Evolutionary conservation across 2,113 vertebrate species (phyloP).

Genomic region (Ictalurus furcatus): DNA sequence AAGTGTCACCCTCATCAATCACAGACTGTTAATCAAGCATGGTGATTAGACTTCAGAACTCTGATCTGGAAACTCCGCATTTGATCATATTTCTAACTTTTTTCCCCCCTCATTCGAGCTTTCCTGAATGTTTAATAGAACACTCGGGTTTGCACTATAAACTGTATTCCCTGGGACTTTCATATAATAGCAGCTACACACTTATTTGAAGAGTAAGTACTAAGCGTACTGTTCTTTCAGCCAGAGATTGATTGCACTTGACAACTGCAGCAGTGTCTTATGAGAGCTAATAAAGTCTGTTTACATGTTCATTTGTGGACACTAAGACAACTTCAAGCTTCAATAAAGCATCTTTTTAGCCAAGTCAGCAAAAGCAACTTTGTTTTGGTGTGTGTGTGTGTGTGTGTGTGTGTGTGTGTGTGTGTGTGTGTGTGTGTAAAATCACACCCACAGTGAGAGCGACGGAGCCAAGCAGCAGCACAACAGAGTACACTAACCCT

Average conservation of each 20-base stretch:
- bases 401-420: not conserved
- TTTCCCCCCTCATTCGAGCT: not conserved
- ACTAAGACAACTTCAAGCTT: not conserved
- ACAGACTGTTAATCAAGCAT: not conserved
- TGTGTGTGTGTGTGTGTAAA: not conserved
- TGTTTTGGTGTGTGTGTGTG: not conserved
- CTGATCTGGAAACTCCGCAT: not conserved
- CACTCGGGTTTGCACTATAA: not conserved
- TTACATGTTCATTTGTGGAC: not conserved
- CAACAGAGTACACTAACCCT: constrained; percentile 92
- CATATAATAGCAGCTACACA: no score
- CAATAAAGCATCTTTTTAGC: not conserved
- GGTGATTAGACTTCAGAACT: not conserved
- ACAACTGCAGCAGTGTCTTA: not conserved
- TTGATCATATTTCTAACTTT: not conserved
- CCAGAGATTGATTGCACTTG: not conserved
- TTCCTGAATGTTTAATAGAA: not conserved
- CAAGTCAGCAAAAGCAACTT: constrained; percentile 3
- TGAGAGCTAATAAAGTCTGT: not conserved
- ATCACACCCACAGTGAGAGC: constrained; percentile 87
- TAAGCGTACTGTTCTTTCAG: not conserved
- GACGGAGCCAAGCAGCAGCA: constrained; percentile 90
- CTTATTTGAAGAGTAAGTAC: not conserved
- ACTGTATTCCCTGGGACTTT: not conserved
- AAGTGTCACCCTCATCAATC: not conserved